A percentile compares a stretch with the other conserved stretches of the same genome.
Conservation (phyloP, 2,797 vertebrate species). For the Octomys mimax region DNA sequence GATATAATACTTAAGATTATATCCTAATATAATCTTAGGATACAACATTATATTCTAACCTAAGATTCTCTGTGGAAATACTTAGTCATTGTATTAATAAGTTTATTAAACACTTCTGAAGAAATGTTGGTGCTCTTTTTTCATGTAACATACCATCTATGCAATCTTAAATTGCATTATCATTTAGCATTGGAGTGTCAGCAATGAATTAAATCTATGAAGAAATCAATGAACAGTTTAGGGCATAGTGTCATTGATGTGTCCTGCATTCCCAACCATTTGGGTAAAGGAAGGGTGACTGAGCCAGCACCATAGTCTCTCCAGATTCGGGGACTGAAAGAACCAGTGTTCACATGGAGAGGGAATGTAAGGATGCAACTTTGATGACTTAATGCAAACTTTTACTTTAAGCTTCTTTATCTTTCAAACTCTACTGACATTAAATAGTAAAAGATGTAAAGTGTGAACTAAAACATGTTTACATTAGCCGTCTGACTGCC, state of each 20-base stretch:
- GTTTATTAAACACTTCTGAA: slow-evolving; percentile 4
- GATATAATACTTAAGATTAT: no score
- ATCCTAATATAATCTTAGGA: no score
- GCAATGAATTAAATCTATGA: no score
- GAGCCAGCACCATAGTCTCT: not conserved
- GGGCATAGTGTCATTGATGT: not conserved
- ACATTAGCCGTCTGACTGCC: not conserved
- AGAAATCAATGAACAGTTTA: no score
- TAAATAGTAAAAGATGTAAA: not conserved
- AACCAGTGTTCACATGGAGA: not conserved
- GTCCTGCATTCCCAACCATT: not conserved
- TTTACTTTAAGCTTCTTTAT: slow-evolving; percentile 37
- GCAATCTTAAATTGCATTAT: not conserved
- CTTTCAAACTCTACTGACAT: not conserved
- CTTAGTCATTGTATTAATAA: not conserved
- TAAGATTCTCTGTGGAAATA: not conserved
- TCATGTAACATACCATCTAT: not conserved
- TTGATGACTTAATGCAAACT: not conserved
- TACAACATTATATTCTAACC: no score
- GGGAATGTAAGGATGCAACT: not conserved
- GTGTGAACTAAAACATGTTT: not conserved
- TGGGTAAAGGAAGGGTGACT: not conserved
- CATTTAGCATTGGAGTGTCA: no score
- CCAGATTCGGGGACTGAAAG: not conserved
- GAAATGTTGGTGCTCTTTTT: not conserved